A percentile compares a stretch with the other conserved stretches of the same genome.
Conservation (phyloP, 2,888 invertebrate species). For the Machimus rusticus region DNA sequence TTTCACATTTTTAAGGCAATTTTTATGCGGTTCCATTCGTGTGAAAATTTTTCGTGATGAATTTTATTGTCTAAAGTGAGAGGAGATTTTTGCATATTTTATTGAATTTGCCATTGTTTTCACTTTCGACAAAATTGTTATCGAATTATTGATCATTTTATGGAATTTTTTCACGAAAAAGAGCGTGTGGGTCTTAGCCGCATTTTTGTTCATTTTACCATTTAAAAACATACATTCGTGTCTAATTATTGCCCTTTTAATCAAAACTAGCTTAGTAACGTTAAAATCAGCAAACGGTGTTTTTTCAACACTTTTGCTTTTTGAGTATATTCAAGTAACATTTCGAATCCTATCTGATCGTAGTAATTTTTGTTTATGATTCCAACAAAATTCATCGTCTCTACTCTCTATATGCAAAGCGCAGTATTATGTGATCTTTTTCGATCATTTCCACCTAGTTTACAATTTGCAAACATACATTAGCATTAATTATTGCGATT, state of each 20-base stretch:
- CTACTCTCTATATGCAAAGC: neutral
- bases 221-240: neutral
- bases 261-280: too few relatives aligned
- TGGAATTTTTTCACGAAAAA: neutral
- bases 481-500: neutral
- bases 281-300: neutral
- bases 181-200: neutral
- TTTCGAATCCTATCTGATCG: too few relatives aligned
- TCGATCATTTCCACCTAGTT: neutral
- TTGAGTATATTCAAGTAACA: neutral
- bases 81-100: neutral
- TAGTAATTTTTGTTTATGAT: too few relatives aligned
- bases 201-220: neutral
- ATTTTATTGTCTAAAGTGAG: neutral
- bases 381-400: neutral
- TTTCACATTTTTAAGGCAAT: neutral
- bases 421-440: too few relatives aligned
- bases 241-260: neutral
- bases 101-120: neutral
- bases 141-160: neutral
- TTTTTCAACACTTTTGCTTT: neutral
- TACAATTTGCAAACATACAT: too few relatives aligned
- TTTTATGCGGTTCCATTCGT: neutral
- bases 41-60: neutral
- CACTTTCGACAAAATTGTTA: neutral